These are phyloP conservation scores for Drosophila maculinotata DNA, from an alignment of 2,888 invertebrate genomes.

Conservation along the genomic window DNA sequence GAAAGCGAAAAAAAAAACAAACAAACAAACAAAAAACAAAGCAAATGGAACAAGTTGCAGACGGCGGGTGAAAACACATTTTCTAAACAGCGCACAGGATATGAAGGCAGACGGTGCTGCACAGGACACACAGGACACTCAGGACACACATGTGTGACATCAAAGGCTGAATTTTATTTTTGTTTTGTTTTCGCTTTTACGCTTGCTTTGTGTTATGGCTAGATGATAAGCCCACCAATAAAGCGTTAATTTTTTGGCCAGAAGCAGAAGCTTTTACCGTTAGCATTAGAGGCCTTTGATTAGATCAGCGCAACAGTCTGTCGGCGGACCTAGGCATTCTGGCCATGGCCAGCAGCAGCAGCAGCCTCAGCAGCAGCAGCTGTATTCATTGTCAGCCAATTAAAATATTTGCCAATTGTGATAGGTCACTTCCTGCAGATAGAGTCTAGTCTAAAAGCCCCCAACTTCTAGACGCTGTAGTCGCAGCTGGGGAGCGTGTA, in stretches of 20 bases:
- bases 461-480: slow-evolving; percentile 10
- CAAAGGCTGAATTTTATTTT: slow-evolving; percentile 49
- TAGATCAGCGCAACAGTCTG: slow-evolving; percentile 56
- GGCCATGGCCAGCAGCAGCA: neutral
- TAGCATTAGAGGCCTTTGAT: slow-evolving; percentile 63
- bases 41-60: slow-evolving; percentile 50
- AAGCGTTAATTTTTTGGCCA: slow-evolving; percentile 10
- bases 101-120: slow-evolving; percentile 30
- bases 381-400: slow-evolving; percentile 47
- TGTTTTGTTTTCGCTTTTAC: slow-evolving; percentile 19
- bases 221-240: slow-evolving; percentile 32
- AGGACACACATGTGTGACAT: slow-evolving; percentile 52
- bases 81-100: slow-evolving; percentile 58
- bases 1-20: slow-evolving; percentile 22
- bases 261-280: slow-evolving; percentile 66
- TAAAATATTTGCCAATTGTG: slow-evolving; percentile 72
- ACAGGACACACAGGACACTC: slow-evolving; percentile 33
- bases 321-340: neutral
- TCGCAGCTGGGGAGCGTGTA: slow-evolving; percentile 11
- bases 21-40: slow-evolving; percentile 10
- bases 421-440: slow-evolving; percentile 67
- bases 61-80: slow-evolving; percentile 43
- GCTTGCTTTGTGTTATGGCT: slow-evolving; percentile 4
- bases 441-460: neutral
- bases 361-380: slow-evolving; percentile 13